Percentiles rank a stretch among this genome's conserved stretches.
Evolutionary conservation across 2,888 invertebrate genomes (phyloP).

Genomic region (Zaprionus lineosus): DNA sequence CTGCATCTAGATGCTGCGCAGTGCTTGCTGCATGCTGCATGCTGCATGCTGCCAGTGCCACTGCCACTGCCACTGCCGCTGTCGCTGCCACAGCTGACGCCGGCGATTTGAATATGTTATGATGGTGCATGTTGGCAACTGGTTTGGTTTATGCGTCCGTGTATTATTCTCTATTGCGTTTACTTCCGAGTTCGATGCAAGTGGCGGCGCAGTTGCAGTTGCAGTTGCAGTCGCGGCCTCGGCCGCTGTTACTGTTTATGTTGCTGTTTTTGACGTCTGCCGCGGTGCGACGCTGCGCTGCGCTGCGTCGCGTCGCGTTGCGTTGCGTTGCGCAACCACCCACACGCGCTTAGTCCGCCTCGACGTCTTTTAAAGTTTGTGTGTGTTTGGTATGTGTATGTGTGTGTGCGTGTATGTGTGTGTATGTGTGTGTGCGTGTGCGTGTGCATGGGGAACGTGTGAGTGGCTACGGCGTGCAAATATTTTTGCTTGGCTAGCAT

Average conservation of each 20-base stretch:
- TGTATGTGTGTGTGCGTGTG: constrained; percentile 11
- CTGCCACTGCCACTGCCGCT: constrained; percentile 13
- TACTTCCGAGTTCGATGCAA: constrained; percentile 78
- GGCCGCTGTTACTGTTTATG: constrained; percentile 15
- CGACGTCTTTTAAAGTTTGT: constrained; percentile 12
- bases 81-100: constrained; percentile 21
- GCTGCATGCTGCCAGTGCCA: constrained; percentile 26
- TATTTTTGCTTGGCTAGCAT: constrained; percentile 63
- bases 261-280: too few species aligned
- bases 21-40: too few species aligned
- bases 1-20: too few species aligned
- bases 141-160: constrained; percentile 63
- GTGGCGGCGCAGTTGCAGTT: constrained; percentile 19
- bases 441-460: too few species aligned
- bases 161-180: constrained; percentile 69
- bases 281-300: too few species aligned
- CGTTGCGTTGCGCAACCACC: constrained; percentile 76
- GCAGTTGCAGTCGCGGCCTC: constrained; percentile 16
- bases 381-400: constrained; percentile 5
- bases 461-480: constrained; percentile 72
- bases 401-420: not conserved
- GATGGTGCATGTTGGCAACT: constrained; percentile 70
- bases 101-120: constrained; percentile 74
- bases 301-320: too few species aligned
- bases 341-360: constrained; percentile 53